phyloP scores from a whole-genome alignment of 2,113 vertebrate genomes.

The Embiotoca jacksoni region DNA sequence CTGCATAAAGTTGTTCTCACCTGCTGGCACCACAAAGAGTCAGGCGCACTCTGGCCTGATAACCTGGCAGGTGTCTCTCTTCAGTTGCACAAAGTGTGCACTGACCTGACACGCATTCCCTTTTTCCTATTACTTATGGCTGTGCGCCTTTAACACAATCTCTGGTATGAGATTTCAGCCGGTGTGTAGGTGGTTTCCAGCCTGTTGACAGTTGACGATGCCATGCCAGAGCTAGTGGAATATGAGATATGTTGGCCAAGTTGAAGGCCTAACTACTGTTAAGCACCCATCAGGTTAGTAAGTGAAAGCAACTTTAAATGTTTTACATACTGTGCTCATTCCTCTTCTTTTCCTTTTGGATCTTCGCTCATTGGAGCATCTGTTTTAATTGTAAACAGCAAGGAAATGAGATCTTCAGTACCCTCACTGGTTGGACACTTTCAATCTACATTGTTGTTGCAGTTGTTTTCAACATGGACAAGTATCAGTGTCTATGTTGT shows the following conservation, averaged over 20 bases:
- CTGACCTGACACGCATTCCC: slow-evolving; percentile 23
- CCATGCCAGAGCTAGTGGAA: slow-evolving; percentile 46
- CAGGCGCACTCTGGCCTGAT: slow-evolving; percentile 21
- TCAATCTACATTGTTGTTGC: background rate
- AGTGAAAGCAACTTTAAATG: slow-evolving; percentile 30
- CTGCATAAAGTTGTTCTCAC: slow-evolving; percentile 39
- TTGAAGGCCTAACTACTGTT: slow-evolving; percentile 41
- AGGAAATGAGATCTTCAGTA: background rate
- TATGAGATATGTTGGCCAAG: slow-evolving; percentile 47
- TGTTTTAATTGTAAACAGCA: slow-evolving; percentile 16
- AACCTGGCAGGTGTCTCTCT: slow-evolving; percentile 24
- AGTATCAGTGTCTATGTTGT: slow-evolving; percentile 35
- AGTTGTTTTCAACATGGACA: slow-evolving; percentile 20
- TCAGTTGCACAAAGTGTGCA: slow-evolving; percentile 21
- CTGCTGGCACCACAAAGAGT: slow-evolving; percentile 27
- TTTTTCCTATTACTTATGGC: slow-evolving; percentile 17
- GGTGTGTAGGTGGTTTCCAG: slow-evolving; percentile 70
- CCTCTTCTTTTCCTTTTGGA: background rate
- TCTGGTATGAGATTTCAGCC: slow-evolving; percentile 66
- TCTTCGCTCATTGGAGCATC: slow-evolving; percentile 7
- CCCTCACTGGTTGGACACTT: slow-evolving; percentile 15
- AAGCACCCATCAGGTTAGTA: slow-evolving; percentile 60
- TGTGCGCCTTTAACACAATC: slow-evolving; percentile 44
- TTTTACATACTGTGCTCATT: slow-evolving; percentile 2
- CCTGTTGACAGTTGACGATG: slow-evolving; percentile 56